Evolutionary conservation across 1,140 invertebrate species (phyloP), one percentile per base, ranked within the genome.

Genomic region (Rhagoletis pomonella): DNA sequence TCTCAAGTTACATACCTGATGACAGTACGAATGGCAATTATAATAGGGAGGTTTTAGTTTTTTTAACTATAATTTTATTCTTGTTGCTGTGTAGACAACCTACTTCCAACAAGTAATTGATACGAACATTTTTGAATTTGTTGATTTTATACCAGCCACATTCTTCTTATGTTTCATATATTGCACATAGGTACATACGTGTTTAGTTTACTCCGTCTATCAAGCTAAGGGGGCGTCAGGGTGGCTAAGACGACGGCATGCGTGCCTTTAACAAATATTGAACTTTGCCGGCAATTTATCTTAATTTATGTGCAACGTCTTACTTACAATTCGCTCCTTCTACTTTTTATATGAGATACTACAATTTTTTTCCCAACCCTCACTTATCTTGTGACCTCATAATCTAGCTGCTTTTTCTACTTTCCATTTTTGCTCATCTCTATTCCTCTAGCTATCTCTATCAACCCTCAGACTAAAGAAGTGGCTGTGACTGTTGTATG

Each of bases 281-380:
- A 81, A 81, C 50, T 81, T 81, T 29, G 47, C 29, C 19, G 73
- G 47, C 73, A 81, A 81, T 81, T 81, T 81, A 81, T 81, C 73
- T 81, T 81, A 50, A 81, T 81, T 81, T 58, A 58, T 81, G 44
- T 81, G 47, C 19, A 12, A 55, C 50, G 73, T 55, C 73, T 81
- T 55, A 14, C n/a, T 81, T 81, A 50, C 1, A 1, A 50, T 77
- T 77, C 42, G 67, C 17, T 73, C 67, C 17, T 73, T 73, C 12
- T 73, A 44, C 44, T 69, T 73, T 47, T 77, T 77, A 50, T n/a
- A 39, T 42, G 29, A 3, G 29, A 29, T 29, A 29, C 29, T 29
- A 14, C 62, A 64, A 5, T 9, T 67, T 67, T 67, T 39, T 19
- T 39, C 10, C 29, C 4, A 6, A 14, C 19, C 39, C 29, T 67